These are phyloP conservation scores for Bufotes viridis DNA, from an alignment of 2,797 vertebrate species.

Conservation along the genomic window DNA sequence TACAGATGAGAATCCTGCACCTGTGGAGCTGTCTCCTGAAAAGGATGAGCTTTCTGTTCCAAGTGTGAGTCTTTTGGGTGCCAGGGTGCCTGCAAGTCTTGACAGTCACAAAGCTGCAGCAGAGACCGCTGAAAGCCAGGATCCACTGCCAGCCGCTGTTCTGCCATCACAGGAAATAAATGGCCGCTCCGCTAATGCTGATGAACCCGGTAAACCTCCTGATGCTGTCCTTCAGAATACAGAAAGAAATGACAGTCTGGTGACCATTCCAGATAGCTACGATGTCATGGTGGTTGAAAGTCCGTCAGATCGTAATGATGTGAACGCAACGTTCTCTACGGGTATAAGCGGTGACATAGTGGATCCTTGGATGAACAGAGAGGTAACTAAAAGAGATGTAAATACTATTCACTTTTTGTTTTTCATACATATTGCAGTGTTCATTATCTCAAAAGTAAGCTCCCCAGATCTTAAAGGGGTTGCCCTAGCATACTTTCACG, in stretches of 20 bases:
- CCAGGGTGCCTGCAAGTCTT: not conserved
- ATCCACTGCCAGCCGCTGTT: not conserved
- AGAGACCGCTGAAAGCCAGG: not conserved
- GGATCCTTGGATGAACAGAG: not conserved
- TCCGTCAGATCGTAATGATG: not conserved
- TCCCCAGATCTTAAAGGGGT: too few species aligned
- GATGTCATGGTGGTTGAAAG: not conserved
- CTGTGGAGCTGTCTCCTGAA: not conserved
- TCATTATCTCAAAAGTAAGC: not conserved
- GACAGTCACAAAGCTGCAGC: not conserved
- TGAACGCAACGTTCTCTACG: not conserved
- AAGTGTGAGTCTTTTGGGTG: not conserved
- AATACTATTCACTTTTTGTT: not conserved
- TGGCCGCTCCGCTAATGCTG: not conserved
- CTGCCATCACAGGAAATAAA: not conserved
- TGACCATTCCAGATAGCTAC: not conserved
- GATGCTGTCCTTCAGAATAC: not conserved
- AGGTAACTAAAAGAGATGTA: conserved; percentile 18
- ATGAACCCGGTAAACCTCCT: not conserved
- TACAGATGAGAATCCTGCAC: not conserved
- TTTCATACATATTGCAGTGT: not conserved
- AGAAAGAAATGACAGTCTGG: not conserved
- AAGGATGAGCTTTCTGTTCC: not conserved
- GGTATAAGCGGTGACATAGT: not conserved
- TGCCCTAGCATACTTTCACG: too few species aligned